phyloP scores from a whole-genome alignment of 2,888 invertebrate genomes.

The Siphonodentalium dalli region DNA sequence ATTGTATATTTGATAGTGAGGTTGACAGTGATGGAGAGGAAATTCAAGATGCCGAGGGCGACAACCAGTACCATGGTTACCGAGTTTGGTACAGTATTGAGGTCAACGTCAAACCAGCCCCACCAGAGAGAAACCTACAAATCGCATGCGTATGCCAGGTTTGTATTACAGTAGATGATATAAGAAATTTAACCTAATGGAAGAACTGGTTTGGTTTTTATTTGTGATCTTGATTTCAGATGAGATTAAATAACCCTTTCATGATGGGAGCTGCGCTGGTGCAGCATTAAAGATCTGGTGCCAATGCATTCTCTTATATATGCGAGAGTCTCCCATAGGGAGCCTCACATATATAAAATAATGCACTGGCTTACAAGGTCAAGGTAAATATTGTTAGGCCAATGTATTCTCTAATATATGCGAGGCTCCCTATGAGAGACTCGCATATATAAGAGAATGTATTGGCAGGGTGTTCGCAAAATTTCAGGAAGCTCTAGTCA shows the following conservation, averaged over 20 bases:
- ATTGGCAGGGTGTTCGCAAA: too few species aligned
- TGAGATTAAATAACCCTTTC: not conserved
- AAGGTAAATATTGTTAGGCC: too few species aligned
- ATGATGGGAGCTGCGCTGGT: too few species aligned
- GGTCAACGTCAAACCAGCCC: constrained; percentile 55
- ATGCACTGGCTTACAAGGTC: too few species aligned
- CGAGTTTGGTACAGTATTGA: constrained; percentile 63
- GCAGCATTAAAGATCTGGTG: too few species aligned
- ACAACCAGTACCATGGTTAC: constrained; percentile 54
- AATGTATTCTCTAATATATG: too few species aligned
- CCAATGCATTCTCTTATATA: too few species aligned
- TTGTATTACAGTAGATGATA: constrained; percentile 7
- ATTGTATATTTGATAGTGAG: constrained; percentile 58
- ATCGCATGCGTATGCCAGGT: constrained; percentile 62
- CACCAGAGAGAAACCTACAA: constrained; percentile 57
- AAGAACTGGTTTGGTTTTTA: not conserved
- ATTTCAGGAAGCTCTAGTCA: too few species aligned
- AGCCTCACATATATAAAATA: too few species aligned
- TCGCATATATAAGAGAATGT: too few species aligned
- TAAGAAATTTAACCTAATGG: not conserved
- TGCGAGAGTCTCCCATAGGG: too few species aligned
- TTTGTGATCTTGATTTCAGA: not conserved
- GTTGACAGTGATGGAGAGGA: constrained; percentile 65
- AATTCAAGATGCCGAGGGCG: constrained; percentile 45
- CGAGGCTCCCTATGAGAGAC: too few species aligned